Evolutionary conservation across 2,113 vertebrate species (phyloP), one percentile per base, ranked within the genome.

Genomic region (Vimba vimba): DNA sequence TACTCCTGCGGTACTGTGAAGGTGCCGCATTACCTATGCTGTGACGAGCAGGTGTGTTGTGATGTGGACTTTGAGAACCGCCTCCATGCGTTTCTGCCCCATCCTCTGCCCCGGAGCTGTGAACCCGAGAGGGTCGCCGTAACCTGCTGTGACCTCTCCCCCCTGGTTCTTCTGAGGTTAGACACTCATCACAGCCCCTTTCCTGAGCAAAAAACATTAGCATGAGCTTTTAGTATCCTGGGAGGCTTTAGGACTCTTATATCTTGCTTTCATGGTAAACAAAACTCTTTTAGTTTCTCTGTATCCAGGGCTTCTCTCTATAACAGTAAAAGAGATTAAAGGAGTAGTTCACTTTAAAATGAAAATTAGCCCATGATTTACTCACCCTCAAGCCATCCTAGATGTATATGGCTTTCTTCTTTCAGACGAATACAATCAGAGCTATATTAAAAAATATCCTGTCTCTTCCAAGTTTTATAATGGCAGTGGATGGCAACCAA

Each of bases 31-130:
- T 86, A 86, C 87, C 87, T 27, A 82, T 45, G 52, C 82, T 86
- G 77, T 2, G 86, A 23, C 60, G 91, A 87, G 73, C 86, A 77
- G 75, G 89, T 79, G 86, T 91, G 92, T 69, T 91, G 81, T 85
- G 92, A 89, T 83, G 68, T 60, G 91, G 91, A 2, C 89, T 88
- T 1, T 57, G 82, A 1, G 73, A 83, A 83, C 33, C 23, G n/a
- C 12, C 33, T 21, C 55, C 74, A 30, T 27, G 50, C 27, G 17
- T 57, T 17, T 12, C 13, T 13, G 47, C 69, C 50, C 90, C 91
- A 59, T 88, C 89, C 52, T 94, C 90, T 2, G 43, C 52, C 43
- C 86, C 86, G 1, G 90, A 36, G 87, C 88, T 87, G 30, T 89
- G 85, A 66, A 89, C 47, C 25, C 74, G 62, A 78, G 88, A 90